Conservation (phyloP, 2,113 vertebrate genomes). For the Pantherophis guttatus region DNA sequence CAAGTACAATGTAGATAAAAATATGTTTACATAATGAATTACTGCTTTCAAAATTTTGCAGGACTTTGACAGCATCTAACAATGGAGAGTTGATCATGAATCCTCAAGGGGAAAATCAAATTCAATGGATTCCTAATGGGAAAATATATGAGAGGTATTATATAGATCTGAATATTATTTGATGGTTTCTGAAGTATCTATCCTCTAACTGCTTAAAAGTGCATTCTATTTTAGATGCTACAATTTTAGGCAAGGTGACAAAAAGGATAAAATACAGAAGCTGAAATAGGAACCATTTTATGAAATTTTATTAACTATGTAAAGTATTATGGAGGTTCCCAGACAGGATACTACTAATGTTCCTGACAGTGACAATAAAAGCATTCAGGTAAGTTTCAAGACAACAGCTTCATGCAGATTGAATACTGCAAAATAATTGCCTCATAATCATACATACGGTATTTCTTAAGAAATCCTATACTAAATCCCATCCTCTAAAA, state of each 20-base stretch:
- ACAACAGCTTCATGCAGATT: neutral
- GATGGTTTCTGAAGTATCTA: neutral
- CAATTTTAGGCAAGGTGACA: neutral
- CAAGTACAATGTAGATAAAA: neutral
- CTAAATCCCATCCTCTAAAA: neutral
- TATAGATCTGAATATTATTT: neutral
- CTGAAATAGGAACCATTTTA: neutral
- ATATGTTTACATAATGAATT: neutral
- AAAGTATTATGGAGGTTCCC: neutral
- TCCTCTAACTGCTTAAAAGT: neutral
- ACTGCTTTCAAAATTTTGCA: neutral
- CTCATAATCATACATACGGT: neutral
- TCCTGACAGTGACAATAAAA: neutral
- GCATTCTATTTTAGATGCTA: neutral
- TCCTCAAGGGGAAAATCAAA: neutral
- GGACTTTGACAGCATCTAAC: neutral
- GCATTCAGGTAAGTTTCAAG: neutral
- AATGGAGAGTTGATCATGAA: neutral
- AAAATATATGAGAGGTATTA: neutral
- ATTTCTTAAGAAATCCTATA: neutral
- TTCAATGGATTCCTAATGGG: neutral
- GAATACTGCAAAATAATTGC: neutral
- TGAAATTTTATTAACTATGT: neutral
- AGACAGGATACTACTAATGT: neutral
- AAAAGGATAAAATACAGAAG: neutral